A percentile compares a stretch with the other conserved stretches of the same genome.
Evolutionary conservation across 2,797 vertebrate genomes (phyloP).

Genomic region (Lagorchestes hirsutus): DNA sequence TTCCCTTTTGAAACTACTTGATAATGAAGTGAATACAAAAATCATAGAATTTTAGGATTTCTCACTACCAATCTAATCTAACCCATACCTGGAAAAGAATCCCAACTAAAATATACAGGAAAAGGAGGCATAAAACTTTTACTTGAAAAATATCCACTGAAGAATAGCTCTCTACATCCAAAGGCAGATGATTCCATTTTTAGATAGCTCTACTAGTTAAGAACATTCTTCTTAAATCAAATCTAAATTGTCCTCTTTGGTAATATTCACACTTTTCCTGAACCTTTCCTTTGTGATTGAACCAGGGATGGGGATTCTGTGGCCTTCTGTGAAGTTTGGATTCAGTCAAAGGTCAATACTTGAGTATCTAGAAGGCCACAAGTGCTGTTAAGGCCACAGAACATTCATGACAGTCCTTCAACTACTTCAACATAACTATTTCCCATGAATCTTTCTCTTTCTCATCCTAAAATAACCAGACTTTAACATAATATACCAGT

Average conservation of each 20-base stretch:
- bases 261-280: not conserved
- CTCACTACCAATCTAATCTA: not conserved
- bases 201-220: not conserved
- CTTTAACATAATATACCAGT: not conserved
- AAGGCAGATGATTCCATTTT: not conserved
- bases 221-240: not conserved
- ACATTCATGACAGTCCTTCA: not conserved
- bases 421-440: not conserved
- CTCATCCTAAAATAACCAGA: not conserved
- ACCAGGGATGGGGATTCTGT: too few species aligned
- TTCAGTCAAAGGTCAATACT: too few species aligned
- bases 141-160: not conserved
- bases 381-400: too few species aligned
- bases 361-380: too few species aligned
- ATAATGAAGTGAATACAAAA: not conserved
- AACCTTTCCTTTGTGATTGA: not conserved
- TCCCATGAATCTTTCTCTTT: not conserved
- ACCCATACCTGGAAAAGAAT: not conserved
- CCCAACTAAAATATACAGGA: not conserved
- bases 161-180: not conserved
- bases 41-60: not conserved
- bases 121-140: not conserved
- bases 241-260: not conserved
- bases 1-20: not conserved
- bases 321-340: too few species aligned